Conservation (phyloP, 2,797 vertebrate species). For the Lepilemur ruficaudatus region DNA sequence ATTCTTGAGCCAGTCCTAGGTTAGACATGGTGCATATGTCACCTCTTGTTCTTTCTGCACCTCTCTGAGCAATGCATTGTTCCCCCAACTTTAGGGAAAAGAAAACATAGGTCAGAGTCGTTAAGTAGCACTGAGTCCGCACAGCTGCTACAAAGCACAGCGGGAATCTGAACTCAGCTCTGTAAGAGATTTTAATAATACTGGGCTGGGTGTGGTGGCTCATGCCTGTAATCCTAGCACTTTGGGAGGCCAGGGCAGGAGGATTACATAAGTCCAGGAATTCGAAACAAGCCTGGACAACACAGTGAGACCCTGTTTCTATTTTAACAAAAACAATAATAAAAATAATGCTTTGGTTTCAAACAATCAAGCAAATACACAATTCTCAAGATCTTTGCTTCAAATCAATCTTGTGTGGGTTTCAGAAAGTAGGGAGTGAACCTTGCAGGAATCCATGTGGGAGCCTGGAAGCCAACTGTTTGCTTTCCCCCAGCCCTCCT, state of each 20-base stretch:
- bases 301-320: too few relatives aligned
- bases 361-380: not conserved
- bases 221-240: too few relatives aligned
- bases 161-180: not conserved
- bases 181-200: not conserved
- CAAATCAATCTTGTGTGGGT: not conserved
- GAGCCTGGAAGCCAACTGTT: not conserved
- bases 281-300: too few relatives aligned
- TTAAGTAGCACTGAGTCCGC: not conserved
- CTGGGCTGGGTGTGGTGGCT: too few relatives aligned
- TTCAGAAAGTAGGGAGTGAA: not conserved
- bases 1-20: not conserved
- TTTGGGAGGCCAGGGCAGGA: too few relatives aligned
- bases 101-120: not conserved
- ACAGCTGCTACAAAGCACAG: not conserved
- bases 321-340: too few relatives aligned
- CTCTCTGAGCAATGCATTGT: not conserved
- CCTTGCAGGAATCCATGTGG: not conserved
- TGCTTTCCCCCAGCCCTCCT: not conserved
- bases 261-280: too few relatives aligned
- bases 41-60: not conserved
- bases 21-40: not conserved
- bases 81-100: not conserved
- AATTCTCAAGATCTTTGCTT: not conserved
- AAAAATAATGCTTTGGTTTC: not conserved